Percentiles rank a stretch among this genome's conserved stretches.
These are phyloP conservation scores for Dendrolimus pini DNA, from an alignment of 2,888 invertebrate genomes.

Conservation along the genomic window DNA sequence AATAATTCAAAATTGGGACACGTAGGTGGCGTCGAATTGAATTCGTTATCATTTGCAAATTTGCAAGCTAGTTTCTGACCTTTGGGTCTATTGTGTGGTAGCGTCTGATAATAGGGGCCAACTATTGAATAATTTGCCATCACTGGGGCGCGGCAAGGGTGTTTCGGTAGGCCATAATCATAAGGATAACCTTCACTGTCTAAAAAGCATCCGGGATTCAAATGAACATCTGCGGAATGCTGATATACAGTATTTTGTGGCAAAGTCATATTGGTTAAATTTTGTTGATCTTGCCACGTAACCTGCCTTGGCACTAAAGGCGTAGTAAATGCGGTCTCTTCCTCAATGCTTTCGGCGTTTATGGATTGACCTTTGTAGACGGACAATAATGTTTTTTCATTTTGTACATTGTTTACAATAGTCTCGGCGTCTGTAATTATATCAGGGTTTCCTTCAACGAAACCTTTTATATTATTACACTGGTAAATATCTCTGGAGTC, in stretches of 20 bases:
- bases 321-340: conserved; percentile 59
- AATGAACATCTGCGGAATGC: conserved; percentile 83
- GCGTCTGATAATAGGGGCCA: conserved; percentile 82
- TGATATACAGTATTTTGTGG: conserved; percentile 75
- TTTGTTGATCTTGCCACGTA: conserved; percentile 74
- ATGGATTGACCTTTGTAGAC: conserved; percentile 61
- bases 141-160: conserved; percentile 65
- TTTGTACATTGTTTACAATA: conserved; percentile 66
- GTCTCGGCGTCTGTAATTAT: conserved; percentile 87
- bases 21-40: conserved; percentile 50
- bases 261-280: conserved; percentile 56
- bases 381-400: conserved; percentile 62
- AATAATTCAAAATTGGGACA: conserved; percentile 64
- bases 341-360: conserved; percentile 54
- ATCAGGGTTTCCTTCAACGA: conserved; percentile 85
- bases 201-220: conserved; percentile 85
- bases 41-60: conserved; percentile 69
- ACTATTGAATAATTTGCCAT: conserved; percentile 63
- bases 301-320: conserved; percentile 68
- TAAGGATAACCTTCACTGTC: conserved; percentile 88
- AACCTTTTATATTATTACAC: conserved; percentile 68
- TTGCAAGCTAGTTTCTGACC: conserved; percentile 70
- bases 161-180: conserved; percentile 85
- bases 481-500: conserved; percentile 72
- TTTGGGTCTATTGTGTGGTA: conserved; percentile 84